A percentile compares a stretch with the other conserved stretches of the same genome.
These are phyloP conservation scores for Conus ventricosus DNA, from an alignment of 1,140 invertebrate genomes.

Conservation along the genomic window DNA sequence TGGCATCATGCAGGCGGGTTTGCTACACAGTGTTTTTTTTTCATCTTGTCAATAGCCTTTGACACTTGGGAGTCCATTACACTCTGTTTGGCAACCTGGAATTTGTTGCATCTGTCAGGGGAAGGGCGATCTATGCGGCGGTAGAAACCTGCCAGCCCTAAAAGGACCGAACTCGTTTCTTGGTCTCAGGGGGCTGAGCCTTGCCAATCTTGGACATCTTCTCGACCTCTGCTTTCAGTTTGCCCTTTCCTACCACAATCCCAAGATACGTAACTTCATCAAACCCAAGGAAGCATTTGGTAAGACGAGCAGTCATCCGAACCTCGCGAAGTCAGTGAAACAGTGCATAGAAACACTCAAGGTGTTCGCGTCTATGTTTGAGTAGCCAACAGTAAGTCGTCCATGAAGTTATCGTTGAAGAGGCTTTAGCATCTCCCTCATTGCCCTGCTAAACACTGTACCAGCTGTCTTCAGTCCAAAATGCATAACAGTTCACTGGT, in stretches of 20 bases:
- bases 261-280: not conserved
- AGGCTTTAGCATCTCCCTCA: slow-evolving; percentile 42
- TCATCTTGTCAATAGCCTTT: slow-evolving; percentile 39
- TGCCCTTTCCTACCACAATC: not conserved
- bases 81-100: slow-evolving; percentile 28
- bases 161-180: slow-evolving; percentile 73
- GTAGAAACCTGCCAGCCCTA: slow-evolving; percentile 76
- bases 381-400: slow-evolving; percentile 23
- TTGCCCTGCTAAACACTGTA: slow-evolving; percentile 42
- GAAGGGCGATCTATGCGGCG: slow-evolving; percentile 69
- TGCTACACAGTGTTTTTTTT: not conserved
- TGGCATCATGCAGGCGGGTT: slow-evolving; percentile 54
- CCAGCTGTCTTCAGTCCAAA: slow-evolving; percentile 50
- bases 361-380: not conserved
- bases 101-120: slow-evolving; percentile 57
- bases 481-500: slow-evolving; percentile 45
- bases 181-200: slow-evolving; percentile 64
- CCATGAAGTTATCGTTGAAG: slow-evolving; percentile 16
- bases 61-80: slow-evolving; percentile 11
- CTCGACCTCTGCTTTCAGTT: not conserved
- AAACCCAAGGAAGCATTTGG: slow-evolving; percentile 14
- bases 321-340: not conserved
- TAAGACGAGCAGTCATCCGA: not conserved
- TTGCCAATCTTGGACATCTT: slow-evolving; percentile 63
- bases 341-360: not conserved